Conservation (phyloP, 2,888 invertebrate species). For the Drosophila pegasa region DNA sequence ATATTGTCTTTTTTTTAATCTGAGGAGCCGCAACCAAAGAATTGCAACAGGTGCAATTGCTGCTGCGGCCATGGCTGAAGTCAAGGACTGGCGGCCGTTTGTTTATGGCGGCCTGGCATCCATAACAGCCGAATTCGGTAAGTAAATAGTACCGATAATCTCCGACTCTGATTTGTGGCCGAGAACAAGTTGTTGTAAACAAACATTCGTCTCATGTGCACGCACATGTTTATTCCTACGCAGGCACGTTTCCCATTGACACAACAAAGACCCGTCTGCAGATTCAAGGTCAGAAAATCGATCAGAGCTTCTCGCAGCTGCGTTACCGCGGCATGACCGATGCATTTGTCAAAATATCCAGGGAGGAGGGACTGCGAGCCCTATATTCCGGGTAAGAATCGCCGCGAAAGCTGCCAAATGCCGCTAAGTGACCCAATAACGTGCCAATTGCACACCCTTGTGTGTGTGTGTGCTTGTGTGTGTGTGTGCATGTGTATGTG, state of each 20-base stretch:
- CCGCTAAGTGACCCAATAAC: constrained; percentile 42
- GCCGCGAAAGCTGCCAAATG: background rate
- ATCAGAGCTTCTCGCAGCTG: constrained; percentile 89
- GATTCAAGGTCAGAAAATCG: constrained; percentile 95
- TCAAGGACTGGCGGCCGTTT: constrained; percentile 94
- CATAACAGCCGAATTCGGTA: constrained; percentile 96
- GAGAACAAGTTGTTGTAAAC: constrained; percentile 56
- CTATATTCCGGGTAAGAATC: constrained; percentile 92
- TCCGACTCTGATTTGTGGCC: constrained; percentile 16
- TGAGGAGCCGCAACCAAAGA: constrained; percentile 6
- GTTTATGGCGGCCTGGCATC: constrained; percentile 97
- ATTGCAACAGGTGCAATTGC: constrained; percentile 47
- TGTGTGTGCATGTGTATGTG: background rate
- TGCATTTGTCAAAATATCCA: constrained; percentile 93
- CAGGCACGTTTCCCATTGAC: constrained; percentile 98
- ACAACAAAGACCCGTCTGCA: constrained; percentile 97
- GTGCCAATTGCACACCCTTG: constrained; percentile 12
- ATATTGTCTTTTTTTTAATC: constrained; percentile 27
- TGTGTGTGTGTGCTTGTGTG: background rate
- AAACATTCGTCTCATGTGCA: constrained; percentile 45
- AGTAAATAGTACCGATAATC: constrained; percentile 29
- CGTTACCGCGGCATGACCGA: constrained; percentile 96
- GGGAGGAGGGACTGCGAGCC: constrained; percentile 93
- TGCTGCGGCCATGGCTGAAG: constrained; percentile 53
- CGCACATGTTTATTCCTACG: constrained; percentile 30